Base-by-base conservation (phyloP, 2,113 vertebrate species). In the Micronycteris hirsuta region DNA sequence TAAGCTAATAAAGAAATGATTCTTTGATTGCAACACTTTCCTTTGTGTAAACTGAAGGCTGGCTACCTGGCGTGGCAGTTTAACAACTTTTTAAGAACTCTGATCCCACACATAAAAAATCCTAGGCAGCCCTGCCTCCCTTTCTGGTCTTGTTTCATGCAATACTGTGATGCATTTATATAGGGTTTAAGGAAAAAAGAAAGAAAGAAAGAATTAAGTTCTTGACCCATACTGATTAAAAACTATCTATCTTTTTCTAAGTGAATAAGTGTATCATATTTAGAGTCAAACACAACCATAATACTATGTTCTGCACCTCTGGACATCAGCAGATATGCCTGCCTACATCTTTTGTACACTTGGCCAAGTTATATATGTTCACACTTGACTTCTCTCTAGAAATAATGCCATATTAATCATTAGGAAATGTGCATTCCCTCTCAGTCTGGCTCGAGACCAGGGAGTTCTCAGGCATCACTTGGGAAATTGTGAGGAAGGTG, bases 1-100 rank as follows among this genome's bases (percentile, higher is more conserved):
- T 93, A 92, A 96, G 94, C 73, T 91, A 95, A 96, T 82, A 88
- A 92, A 97, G 91, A 97, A 96, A 93, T 76, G 58, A 96, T 89
- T 88, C 93, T 33, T 49, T 86, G 80, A 97, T 89, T 93, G 67
- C 78, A 94, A 95, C 93, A 96, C 93, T 84, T 89, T 45, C 76
- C 85, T 86, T 96, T 93, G 92, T 92, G 95, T 87, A 91, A 80
- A 86, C 54, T 95, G 94, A 96, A 86, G 47, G 76, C 96, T 96
- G 92, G 86, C 94, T 63, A 92, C 63, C 95, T 94, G 86, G 67
- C 80, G 56, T 67, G 67, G 41, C 61, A 36, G 15, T 84, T 89
- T 54, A 84, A 96, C 45, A 54, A 65, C 68, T 92, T 89, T 96
- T 90, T 94, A 88, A 90, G 85, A 80, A 67, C 49, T 78, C 49